A percentile compares a stretch with the other conserved stretches of the same genome.
These are phyloP conservation scores for Trichomycterus rosablanca DNA, from an alignment of 2,113 vertebrate genomes.

Conservation along the genomic window DNA sequence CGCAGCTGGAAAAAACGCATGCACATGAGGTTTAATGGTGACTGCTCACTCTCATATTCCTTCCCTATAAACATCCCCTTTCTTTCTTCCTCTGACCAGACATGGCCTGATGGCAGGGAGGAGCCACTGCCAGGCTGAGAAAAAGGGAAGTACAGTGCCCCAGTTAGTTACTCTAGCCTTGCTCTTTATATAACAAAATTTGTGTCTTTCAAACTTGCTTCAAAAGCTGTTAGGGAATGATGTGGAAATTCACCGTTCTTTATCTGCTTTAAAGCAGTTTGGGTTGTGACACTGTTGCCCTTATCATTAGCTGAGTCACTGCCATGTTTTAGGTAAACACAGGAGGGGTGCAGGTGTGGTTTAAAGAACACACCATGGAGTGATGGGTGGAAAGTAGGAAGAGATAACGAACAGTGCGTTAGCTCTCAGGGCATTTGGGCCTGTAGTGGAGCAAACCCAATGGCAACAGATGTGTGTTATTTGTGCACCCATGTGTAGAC, in stretches of 20 bases:
- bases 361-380: not conserved
- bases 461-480: constrained; percentile 6
- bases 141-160: constrained; percentile 21
- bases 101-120: constrained; percentile 62
- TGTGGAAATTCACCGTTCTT: too few species aligned
- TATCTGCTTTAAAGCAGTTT: too few species aligned
- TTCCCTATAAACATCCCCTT: constrained; percentile 19
- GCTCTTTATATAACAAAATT: not conserved
- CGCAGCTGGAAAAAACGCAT: not conserved
- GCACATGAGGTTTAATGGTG: constrained; percentile 11
- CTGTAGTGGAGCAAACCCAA: not conserved
- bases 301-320: constrained; percentile 37
- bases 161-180: constrained; percentile 1
- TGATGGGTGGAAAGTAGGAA: not conserved
- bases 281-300: too few species aligned
- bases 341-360: constrained; percentile 36
- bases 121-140: constrained; percentile 44
- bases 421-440: not conserved
- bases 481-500: not conserved
- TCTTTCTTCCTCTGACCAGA: constrained; percentile 45
- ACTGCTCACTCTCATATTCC: constrained; percentile 3
- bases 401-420: not conserved
- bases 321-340: constrained; percentile 28
- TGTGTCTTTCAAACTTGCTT: too few species aligned
- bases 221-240: too few species aligned